Evolutionary conservation across 2,113 vertebrate species (phyloP).

Genomic region (Macaca nemestrina): DNA sequence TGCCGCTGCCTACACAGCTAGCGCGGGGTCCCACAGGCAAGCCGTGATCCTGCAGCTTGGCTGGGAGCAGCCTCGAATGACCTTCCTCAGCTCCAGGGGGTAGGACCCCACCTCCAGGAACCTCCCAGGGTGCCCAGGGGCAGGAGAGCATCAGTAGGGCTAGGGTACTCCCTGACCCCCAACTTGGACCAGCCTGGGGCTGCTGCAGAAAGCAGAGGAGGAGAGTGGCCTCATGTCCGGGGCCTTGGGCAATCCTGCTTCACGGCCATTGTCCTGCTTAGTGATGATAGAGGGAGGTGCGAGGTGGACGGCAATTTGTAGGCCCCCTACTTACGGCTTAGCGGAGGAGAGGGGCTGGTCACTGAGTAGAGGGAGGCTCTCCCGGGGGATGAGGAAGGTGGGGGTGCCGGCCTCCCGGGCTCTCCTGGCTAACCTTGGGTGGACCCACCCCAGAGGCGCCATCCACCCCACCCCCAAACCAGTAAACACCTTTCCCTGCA

Average conservation of each 20-base stretch:
- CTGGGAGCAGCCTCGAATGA: background rate
- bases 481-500: slow-evolving; percentile 40
- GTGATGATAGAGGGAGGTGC: background rate
- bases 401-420: slow-evolving; percentile 4
- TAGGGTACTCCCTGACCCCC: background rate
- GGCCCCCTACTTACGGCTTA: slow-evolving; percentile 2
- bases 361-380: background rate
- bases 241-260: background rate
- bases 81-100: background rate
- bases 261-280: background rate
- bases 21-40: accelerated
- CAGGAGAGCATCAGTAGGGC: background rate
- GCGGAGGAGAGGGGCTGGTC: background rate
- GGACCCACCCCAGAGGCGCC: background rate
- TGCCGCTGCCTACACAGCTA: background rate
- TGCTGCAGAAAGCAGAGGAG: no score
- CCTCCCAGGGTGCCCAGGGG: background rate
- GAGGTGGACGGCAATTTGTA: background rate
- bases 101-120: background rate
- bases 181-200: background rate
- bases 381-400: background rate
- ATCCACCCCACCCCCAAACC: slow-evolving; percentile 22
- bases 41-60: background rate
- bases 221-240: background rate
- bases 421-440: background rate